phyloP scores from a whole-genome alignment of 2,113 vertebrate species.

The Okapia johnstoni region DNA sequence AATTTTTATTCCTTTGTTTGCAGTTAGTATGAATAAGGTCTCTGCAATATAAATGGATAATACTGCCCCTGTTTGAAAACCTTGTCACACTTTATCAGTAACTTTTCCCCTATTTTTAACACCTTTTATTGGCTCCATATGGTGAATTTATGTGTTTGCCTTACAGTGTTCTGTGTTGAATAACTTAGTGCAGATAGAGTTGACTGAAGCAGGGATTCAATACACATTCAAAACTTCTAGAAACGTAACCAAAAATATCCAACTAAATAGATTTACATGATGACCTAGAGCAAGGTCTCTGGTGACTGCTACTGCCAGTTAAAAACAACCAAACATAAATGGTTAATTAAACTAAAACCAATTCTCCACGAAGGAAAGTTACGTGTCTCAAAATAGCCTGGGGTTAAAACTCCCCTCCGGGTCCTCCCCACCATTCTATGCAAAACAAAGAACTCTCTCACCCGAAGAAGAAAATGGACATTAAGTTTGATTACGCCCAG shows the following conservation, averaged over 20 bases:
- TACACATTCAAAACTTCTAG: constrained; percentile 8
- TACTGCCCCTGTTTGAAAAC: constrained; percentile 21
- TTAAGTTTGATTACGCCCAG: neutral
- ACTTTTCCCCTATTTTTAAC: constrained; percentile 1
- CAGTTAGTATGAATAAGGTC: neutral
- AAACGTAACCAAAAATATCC: constrained; percentile 3
- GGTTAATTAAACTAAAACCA: neutral
- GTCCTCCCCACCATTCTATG: neutral
- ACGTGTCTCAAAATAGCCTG: neutral
- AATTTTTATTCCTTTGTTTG: neutral
- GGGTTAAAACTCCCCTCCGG: neutral
- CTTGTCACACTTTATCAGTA: constrained; percentile 31
- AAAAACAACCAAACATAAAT: constrained; percentile 14
- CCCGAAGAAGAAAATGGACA: neutral
- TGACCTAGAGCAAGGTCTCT: neutral
- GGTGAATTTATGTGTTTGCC: constrained; percentile 3
- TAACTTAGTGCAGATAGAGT: constrained; percentile 22
- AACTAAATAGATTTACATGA: neutral
- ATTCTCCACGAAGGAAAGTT: neutral
- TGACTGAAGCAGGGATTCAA: constrained; percentile 3
- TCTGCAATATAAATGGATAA: constrained; percentile 20
- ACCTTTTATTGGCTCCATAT: constrained; percentile 51
- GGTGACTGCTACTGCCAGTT: neutral
- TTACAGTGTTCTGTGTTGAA: constrained; percentile 39
- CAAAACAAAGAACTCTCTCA: neutral